These are phyloP conservation scores for Mixornis gularis DNA, from an alignment of 2,113 vertebrate genomes.

Conservation along the genomic window DNA sequence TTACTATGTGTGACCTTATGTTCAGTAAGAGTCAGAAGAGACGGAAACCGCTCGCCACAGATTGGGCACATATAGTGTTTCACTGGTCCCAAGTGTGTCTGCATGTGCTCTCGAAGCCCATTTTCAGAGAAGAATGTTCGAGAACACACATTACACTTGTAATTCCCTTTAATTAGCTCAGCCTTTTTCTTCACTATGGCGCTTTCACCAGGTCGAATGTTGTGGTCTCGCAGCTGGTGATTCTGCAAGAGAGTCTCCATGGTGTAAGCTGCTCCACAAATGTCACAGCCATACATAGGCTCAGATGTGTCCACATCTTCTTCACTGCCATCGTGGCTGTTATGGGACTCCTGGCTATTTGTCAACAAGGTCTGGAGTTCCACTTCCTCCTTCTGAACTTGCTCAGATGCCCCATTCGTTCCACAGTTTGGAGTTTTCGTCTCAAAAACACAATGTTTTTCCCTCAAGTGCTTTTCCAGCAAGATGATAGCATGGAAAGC, in stretches of 20 bases:
- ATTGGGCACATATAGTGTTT: conserved; percentile 99
- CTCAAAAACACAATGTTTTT: conserved; percentile 94
- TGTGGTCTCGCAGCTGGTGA: conserved; percentile 96
- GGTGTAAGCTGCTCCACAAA: conserved; percentile 96
- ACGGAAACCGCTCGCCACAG: conserved; percentile 95
- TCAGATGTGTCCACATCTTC: conserved; percentile 92
- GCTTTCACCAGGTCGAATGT: conserved; percentile 94
- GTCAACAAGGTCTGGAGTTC: conserved; percentile 87
- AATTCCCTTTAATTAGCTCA: conserved; percentile 96
- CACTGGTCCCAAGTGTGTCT: conserved; percentile 96
- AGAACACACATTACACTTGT: conserved; percentile 97
- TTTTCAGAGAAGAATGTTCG: conserved; percentile 98
- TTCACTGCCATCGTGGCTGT: conserved; percentile 90
- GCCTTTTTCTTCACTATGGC: conserved; percentile 94
- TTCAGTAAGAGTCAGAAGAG: conserved; percentile 95
- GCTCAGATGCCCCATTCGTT: conserved; percentile 84
- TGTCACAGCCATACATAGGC: conserved; percentile 95
- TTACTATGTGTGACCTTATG: conserved; percentile 99
- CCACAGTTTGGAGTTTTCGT: conserved; percentile 90
- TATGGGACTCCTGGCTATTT: conserved; percentile 92
- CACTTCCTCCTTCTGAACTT: conserved; percentile 88
- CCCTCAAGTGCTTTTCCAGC: conserved; percentile 92
- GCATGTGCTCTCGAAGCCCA: conserved; percentile 94
- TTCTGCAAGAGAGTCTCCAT: conserved; percentile 97
- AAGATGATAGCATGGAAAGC: conserved; percentile 95